Evolutionary conservation across 1,140 invertebrate genomes (phyloP), one percentile per base, ranked within the genome.

Genomic region (Drosophila triauraria): DNA sequence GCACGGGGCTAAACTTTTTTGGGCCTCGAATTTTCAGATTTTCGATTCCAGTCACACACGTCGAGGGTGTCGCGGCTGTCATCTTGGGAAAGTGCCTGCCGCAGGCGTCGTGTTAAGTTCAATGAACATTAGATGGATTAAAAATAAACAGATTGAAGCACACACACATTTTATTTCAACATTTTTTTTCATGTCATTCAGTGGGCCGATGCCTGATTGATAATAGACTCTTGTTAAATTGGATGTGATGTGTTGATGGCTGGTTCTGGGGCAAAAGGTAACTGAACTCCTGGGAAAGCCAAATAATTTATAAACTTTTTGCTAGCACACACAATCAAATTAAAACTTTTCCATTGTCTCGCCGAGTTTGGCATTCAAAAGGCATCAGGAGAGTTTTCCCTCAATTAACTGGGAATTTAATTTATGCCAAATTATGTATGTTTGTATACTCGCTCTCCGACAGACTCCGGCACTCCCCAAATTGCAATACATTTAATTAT

Each of bases 111-210:
- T 74, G 71, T 72, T 63, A 61, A 90, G 84, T 88, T 88, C 84
- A 88, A 78, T 84, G 84, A 88, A 88, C 84, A 88, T 69, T 78
- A 67, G 72, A 80, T 67, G 65, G 80, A 87, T 88, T 84, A 84
- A 88, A 87, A 80, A 88, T 80, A 87, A 75, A 71, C 53, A 78
- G 50, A 60, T 64, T 61, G 43, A 38, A 79, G 50, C 42, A 44
- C 32, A 23, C 35, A 20, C 51, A 4, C 51, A 35, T 20, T 20
- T 20, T 20, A 20, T 20, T 20, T 20, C n/a, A 23, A 6, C 20
- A 35, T 25, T 20, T 77, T 78, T 78, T 85, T 72, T 67, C 57
- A 85, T 51, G 82, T 81, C 68, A 75, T 76, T 69, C 63, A 74
- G 47, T 85, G 48, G 65, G 51, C 46, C 68, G 68, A 58, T 63